Conservation (phyloP, 2,888 invertebrate genomes). For the Sabatieria punctata region DNA sequence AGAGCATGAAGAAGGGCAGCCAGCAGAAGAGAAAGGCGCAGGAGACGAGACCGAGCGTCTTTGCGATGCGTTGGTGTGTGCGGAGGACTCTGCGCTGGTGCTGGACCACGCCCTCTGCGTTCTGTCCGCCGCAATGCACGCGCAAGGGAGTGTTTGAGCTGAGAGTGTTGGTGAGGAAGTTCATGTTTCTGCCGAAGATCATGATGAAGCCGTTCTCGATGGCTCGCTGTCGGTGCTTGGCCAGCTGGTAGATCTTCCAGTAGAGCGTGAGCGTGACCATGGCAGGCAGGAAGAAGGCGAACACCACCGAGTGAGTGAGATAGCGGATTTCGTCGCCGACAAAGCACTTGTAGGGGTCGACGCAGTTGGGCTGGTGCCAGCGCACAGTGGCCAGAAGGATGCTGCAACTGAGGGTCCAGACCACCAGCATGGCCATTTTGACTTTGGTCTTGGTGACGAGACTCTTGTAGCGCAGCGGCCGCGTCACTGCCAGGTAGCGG, state of each 20-base stretch:
- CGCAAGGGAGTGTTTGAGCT: slow-evolving; percentile 22
- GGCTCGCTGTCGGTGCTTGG: slow-evolving; percentile 14
- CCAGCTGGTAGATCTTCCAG: slow-evolving; percentile 28
- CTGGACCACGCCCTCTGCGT: slow-evolving; percentile 25
- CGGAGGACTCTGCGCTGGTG: slow-evolving; percentile 29
- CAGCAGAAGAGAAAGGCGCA: slow-evolving; percentile 44
- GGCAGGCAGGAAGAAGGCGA: slow-evolving; percentile 31
- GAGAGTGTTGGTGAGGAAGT: slow-evolving; percentile 29
- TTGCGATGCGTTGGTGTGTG: slow-evolving; percentile 40
- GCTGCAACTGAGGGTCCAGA: slow-evolving; percentile 25
- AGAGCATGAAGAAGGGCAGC: slow-evolving; percentile 44
- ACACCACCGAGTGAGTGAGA: slow-evolving; percentile 22
- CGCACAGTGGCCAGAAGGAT: slow-evolving; percentile 26
- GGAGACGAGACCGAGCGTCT: slow-evolving; percentile 44
- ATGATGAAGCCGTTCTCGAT: slow-evolving; percentile 27
- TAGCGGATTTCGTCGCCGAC: background rate
- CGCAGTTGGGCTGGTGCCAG: slow-evolving; percentile 19
- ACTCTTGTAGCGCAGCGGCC: slow-evolving; percentile 28
- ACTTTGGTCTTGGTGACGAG: slow-evolving; percentile 24
- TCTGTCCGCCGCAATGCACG: slow-evolving; percentile 28
- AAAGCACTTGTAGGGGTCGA: background rate
- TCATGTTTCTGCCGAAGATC: slow-evolving; percentile 30
- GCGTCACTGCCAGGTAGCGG: slow-evolving; percentile 30
- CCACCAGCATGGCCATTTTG: slow-evolving; percentile 20
- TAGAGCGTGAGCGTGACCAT: slow-evolving; percentile 29